A percentile compares a stretch with the other conserved stretches of the same genome.
These are phyloP conservation scores for Petrosia ficiformis DNA, from an alignment of 37 sponge, comb jelly and placozoan genomes.

Conservation along the genomic window DNA sequence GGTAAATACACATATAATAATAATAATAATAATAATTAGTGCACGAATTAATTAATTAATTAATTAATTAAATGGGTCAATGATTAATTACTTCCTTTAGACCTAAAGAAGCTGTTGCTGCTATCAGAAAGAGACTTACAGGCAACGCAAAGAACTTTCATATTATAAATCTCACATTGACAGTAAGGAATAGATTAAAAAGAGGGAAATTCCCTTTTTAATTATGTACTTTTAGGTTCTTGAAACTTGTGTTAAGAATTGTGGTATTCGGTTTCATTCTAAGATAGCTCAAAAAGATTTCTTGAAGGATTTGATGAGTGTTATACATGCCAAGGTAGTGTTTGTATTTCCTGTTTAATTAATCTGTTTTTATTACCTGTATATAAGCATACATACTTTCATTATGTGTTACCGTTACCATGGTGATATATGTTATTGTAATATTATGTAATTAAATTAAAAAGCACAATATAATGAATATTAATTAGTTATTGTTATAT, in stretches of 20 bases:
- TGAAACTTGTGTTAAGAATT: slow-evolving; percentile 96
- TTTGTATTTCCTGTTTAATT: background rate
- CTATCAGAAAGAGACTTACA: slow-evolving; percentile 83
- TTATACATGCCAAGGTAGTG: slow-evolving; percentile 57
- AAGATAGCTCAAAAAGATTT: slow-evolving; percentile 90
- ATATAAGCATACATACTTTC: background rate
- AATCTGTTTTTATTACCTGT: background rate
- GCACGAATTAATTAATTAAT: background rate
- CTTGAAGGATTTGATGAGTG: slow-evolving; percentile 69
- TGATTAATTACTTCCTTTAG: slow-evolving; percentile 20
- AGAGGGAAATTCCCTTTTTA: background rate
- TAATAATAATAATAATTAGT: background rate
- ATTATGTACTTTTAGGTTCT: slow-evolving; percentile 41
- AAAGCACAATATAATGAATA: background rate
- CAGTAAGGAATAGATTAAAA: slow-evolving; percentile 30
- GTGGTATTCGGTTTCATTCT: slow-evolving; percentile 86
- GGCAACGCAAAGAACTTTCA: slow-evolving; percentile 71
- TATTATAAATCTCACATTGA: slow-evolving; percentile 74
- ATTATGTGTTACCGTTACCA: background rate
- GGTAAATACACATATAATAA: slow-evolving; percentile 57
- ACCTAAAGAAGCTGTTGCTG: slow-evolving; percentile 85
- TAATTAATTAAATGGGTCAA: background rate
- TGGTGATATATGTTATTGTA: no score
- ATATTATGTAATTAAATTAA: background rate
- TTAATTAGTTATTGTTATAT: no score